A percentile compares a stretch with the other conserved stretches of the same genome.
Conservation (phyloP, 2,113 vertebrate genomes). For the Crotalus tigris region DNA sequence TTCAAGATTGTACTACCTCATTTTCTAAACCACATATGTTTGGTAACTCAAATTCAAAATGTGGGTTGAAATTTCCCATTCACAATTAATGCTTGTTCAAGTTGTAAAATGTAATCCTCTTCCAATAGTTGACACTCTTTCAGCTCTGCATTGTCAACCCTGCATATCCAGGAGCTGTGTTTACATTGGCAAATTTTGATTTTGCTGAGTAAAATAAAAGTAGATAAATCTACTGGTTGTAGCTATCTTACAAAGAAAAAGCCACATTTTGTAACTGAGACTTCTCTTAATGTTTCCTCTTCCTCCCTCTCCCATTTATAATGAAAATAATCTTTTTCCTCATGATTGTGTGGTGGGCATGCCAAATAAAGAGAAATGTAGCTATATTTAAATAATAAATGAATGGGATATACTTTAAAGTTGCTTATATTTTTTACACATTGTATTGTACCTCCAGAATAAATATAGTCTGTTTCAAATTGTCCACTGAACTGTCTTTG, state of each 20-base stretch:
- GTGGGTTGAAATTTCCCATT: not conserved
- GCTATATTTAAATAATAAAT: constrained; percentile 30
- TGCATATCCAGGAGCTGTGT: not conserved
- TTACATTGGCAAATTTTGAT: constrained; percentile 24
- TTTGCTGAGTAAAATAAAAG: constrained; percentile 17
- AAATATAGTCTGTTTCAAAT: constrained; percentile 38
- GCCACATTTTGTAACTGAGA: constrained; percentile 47
- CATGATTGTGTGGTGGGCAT: constrained; percentile 51
- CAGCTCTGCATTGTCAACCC: not conserved
- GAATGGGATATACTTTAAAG: constrained; percentile 1
- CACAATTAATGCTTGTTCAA: not conserved
- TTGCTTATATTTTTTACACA: constrained; percentile 27
- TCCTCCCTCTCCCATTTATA: not conserved
- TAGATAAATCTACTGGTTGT: constrained; percentile 13
- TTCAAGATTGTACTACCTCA: not conserved
- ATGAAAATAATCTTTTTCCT: not conserved
- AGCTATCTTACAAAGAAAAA: constrained; percentile 40
- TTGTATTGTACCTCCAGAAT: constrained; percentile 41
- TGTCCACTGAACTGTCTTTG: not conserved
- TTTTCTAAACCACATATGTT: not conserved
- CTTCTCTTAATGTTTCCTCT: not conserved
- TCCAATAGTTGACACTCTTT: constrained; percentile 13
- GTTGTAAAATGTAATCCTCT: not conserved
- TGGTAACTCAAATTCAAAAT: not conserved
- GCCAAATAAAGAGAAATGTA: constrained; percentile 41